Evolutionary conservation across 2,113 vertebrate species (phyloP).

Genomic region (Platysteira castanea): DNA sequence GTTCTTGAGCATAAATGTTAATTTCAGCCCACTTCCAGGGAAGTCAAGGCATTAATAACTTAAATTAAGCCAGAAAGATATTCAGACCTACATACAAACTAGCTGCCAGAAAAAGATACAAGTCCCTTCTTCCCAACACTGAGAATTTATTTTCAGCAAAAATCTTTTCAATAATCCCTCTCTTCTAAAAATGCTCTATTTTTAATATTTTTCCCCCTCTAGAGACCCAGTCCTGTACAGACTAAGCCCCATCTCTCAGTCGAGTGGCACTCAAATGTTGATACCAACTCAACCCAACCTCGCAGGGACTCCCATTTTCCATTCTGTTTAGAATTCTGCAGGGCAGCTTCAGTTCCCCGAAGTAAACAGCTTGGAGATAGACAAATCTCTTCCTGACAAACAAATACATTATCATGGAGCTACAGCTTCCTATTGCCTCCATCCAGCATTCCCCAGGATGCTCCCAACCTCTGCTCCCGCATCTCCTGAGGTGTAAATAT

Average conservation of each 20-base stretch:
- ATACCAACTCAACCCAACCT: background rate
- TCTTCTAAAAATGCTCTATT: background rate
- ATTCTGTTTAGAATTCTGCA: background rate
- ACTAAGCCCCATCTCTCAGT: background rate
- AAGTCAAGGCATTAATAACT: background rate
- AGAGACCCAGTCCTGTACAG: background rate
- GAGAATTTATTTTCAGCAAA: background rate
- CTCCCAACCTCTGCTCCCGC: slow-evolving; percentile 31
- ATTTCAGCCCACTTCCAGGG: background rate
- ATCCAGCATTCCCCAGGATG: background rate
- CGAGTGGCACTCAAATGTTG: background rate
- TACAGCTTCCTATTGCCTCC: background rate
- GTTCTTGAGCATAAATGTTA: background rate
- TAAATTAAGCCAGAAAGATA: background rate
- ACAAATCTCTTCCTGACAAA: background rate
- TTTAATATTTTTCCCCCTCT: background rate
- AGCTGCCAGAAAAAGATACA: background rate
- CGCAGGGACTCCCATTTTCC: background rate
- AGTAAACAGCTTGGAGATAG: slow-evolving; percentile 7
- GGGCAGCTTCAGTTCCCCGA: background rate
- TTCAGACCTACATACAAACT: background rate
- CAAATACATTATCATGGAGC: background rate
- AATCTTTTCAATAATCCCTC: background rate
- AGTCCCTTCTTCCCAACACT: background rate
- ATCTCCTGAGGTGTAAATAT: slow-evolving; percentile 48